Evolutionary conservation across 2,888 invertebrate species (phyloP), one percentile per base, ranked within the genome.

Genomic region (Drosophila pseudotalamancana): DNA sequence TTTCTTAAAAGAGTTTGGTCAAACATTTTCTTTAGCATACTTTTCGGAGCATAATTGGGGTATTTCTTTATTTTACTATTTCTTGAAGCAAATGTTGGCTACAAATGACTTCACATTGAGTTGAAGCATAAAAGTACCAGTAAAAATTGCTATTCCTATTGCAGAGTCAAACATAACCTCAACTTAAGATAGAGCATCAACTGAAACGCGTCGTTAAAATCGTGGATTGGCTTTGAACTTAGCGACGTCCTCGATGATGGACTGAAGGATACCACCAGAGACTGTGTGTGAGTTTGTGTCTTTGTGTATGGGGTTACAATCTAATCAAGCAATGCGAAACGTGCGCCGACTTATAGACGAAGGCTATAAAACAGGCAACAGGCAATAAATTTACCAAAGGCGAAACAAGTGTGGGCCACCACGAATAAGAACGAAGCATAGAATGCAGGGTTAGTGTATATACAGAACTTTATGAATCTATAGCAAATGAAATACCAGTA

Each of bases 291-390:
- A 34, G 21, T 25, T 40, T 61, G 62, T 60, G 50, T 59, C 64
- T 49, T 57, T 34, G 19, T 60, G 61, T 34, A 39, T 31, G 37
- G 37, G 42, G 35, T 57, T 57, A 68, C 67, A 77, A 77, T 78
- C 83, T 68, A 82, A 82, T 82, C 72, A 82, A 59, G 57, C 77
- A 68, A 82, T 65, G 75, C 57, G 65, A 75, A 78, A 82, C 77
- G 82, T 82, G 77, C 67, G 75, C 53, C 68, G 71, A 78, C 75
- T 75, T 53, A 53, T 50, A 53, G 69, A 39, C 55, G 55, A 60
- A 45, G 60, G 43, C 64, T 39, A 60, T 78, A 72, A 75, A 67
- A 40, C 46, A 57, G n/a, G 61, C 60, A 73, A 73, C 74, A 77
- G 62, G 67, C 60, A 51, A 70, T 70, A 66, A 81, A 81, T 64